Percentiles rank a stretch among this genome's conserved stretches.
Conservation (phyloP, 2,113 vertebrate genomes). For the Ia io region DNA sequence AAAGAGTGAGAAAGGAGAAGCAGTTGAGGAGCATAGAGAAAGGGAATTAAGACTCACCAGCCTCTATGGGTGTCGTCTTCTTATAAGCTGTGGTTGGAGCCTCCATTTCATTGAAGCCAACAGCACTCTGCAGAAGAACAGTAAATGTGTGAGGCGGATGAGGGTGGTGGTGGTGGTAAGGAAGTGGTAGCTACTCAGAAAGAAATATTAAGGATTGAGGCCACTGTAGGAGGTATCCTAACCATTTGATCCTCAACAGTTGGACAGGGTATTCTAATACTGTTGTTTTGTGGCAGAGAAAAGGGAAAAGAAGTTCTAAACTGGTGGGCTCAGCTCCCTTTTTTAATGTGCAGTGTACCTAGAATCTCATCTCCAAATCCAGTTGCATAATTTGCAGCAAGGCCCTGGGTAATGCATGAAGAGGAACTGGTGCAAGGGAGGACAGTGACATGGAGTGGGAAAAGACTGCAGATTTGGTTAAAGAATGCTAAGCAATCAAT, state of each 20-base stretch:
- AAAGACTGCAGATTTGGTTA: background rate
- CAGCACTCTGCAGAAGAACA: conserved; percentile 84
- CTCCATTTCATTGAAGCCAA: conserved; percentile 89
- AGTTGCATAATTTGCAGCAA: background rate
- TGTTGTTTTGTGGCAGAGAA: conserved; percentile 6
- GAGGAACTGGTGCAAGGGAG: background rate
- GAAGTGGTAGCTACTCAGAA: background rate
- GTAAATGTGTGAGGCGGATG: rapidly evolving
- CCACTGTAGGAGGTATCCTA: background rate
- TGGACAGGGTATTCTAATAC: background rate
- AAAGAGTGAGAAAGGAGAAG: background rate
- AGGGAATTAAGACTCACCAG: conserved; percentile 83
- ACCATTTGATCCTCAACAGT: background rate
- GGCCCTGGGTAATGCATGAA: background rate
- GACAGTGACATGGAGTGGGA: background rate
- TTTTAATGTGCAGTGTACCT: background rate
- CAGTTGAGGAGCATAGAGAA: background rate
- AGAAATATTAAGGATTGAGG: background rate
- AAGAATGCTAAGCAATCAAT: background rate
- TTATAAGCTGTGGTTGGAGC: conserved; percentile 87
- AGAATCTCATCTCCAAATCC: background rate
- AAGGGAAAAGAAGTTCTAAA: background rate
- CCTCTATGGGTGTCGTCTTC: conserved; percentile 89
- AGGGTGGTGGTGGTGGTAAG: background rate
- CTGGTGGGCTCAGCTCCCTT: background rate